Percentiles rank a stretch among this genome's conserved stretches.
These are phyloP conservation scores for Carposina sasakii DNA, from an alignment of 1,140 invertebrate genomes.

Conservation along the genomic window DNA sequence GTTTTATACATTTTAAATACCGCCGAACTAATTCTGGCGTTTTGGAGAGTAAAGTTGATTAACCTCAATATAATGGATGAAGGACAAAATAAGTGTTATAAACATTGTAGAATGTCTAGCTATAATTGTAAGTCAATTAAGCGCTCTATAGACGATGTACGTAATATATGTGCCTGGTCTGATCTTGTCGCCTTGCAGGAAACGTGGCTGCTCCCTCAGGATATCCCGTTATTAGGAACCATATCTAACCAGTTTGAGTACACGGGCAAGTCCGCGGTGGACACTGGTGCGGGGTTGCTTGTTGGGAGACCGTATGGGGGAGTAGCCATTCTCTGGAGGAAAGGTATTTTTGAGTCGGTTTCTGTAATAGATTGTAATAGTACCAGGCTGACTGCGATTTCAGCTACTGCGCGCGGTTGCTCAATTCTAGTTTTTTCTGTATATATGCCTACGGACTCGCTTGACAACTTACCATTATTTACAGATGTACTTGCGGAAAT, in stretches of 20 bases:
- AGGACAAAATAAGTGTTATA: too few species aligned
- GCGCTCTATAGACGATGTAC: background rate
- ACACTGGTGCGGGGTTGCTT: background rate
- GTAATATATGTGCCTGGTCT: background rate
- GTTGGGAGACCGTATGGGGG: background rate
- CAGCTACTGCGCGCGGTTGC: background rate
- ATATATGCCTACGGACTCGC: background rate
- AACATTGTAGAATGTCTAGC: background rate
- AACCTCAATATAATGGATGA: background rate
- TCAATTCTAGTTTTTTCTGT: background rate
- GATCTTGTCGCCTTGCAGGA: background rate
- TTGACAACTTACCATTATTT: background rate
- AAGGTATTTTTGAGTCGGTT: background rate
- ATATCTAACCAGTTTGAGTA: background rate
- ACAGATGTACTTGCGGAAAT: background rate
- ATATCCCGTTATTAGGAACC: background rate
- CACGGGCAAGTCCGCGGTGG: background rate
- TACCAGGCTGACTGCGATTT: background rate
- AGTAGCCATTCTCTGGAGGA: background rate
- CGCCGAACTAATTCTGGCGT: background rate
- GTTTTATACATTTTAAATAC: background rate
- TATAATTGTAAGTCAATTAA: background rate
- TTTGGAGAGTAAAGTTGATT: background rate
- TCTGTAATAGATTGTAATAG: background rate
- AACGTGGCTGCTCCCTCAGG: background rate